These are phyloP conservation scores for Cirrhinus molitorella DNA, from an alignment of 2,797 vertebrate species.

Conservation along the genomic window DNA sequence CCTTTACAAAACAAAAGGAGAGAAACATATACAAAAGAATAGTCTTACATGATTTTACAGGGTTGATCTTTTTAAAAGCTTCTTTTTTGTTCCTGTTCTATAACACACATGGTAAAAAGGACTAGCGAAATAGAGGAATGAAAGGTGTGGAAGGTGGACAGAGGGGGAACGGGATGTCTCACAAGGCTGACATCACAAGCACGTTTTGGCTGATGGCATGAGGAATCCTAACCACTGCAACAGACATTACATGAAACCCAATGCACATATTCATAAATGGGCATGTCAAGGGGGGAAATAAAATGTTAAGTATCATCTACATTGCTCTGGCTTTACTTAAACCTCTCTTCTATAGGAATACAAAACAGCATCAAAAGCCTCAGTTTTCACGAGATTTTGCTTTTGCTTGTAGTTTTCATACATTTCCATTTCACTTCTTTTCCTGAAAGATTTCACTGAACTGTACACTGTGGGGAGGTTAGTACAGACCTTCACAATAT, in stretches of 20 bases:
- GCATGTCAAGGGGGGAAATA: constrained; percentile 28
- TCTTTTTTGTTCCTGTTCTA: constrained; percentile 67
- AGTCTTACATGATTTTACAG: constrained; percentile 79
- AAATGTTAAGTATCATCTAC: neutral
- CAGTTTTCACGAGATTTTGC: neutral
- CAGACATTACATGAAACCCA: constrained; percentile 62
- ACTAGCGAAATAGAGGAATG: constrained; percentile 64
- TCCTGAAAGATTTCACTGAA: constrained; percentile 8
- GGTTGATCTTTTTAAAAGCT: constrained; percentile 73
- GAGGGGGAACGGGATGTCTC: constrained; percentile 57
- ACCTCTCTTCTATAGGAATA: neutral
- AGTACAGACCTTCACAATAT: constrained; percentile 8
- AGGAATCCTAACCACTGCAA: constrained; percentile 59
- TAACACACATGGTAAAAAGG: constrained; percentile 67
- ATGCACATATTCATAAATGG: constrained; percentile 56
- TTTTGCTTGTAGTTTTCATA: neutral
- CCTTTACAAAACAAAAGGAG: constrained; percentile 80
- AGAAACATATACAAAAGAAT: constrained; percentile 79
- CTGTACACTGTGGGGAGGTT: neutral
- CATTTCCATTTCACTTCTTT: neutral
- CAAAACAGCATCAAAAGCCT: neutral
- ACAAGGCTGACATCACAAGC: constrained; percentile 80
- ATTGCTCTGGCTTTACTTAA: neutral
- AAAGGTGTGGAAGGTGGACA: constrained; percentile 42
- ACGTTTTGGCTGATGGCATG: constrained; percentile 68